phyloP scores from a whole-genome alignment of 2,888 invertebrate genomes.

The Oegoconia quadripuncta region DNA sequence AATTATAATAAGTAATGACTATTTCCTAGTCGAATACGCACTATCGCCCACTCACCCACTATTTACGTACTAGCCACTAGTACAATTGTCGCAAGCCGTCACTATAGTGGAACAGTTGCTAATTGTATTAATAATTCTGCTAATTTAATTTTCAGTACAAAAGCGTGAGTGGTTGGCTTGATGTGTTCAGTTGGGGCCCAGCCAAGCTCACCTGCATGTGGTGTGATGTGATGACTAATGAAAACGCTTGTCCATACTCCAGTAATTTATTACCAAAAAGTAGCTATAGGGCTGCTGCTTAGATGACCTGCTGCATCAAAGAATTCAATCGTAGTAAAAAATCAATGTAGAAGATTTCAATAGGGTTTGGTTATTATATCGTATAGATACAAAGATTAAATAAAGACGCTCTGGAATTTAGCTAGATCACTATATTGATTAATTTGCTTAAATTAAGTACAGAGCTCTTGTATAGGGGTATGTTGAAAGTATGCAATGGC shows the following conservation, averaged over 20 bases:
- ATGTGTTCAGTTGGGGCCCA: background rate
- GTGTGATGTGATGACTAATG: background rate
- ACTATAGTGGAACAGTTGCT: background rate
- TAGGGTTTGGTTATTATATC: too few species aligned
- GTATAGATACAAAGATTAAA: too few species aligned
- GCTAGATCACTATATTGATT: too few species aligned
- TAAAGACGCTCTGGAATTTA: too few species aligned
- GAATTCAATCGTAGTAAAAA: too few species aligned
- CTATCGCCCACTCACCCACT: conserved; percentile 2
- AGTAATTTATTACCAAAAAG: too few species aligned
- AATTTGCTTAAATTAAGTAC: too few species aligned
- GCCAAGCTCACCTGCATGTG: conserved; percentile 1
- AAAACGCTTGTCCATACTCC: background rate
- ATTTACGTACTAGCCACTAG: conserved; percentile 7
- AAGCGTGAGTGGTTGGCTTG: background rate
- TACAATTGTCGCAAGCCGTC: conserved; percentile 11
- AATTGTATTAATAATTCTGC: conserved; percentile 12
- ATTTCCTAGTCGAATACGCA: conserved; percentile 2
- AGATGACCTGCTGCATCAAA: too few species aligned
- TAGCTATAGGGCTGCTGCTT: too few species aligned
- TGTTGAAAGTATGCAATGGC: too few species aligned
- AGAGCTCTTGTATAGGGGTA: too few species aligned
- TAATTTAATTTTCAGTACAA: conserved; percentile 4
- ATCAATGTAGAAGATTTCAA: too few species aligned
- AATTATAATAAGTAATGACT: conserved; percentile 12